These are phyloP conservation scores for Noctua janthina DNA, from an alignment of 2,888 invertebrate species.

Conservation along the genomic window DNA sequence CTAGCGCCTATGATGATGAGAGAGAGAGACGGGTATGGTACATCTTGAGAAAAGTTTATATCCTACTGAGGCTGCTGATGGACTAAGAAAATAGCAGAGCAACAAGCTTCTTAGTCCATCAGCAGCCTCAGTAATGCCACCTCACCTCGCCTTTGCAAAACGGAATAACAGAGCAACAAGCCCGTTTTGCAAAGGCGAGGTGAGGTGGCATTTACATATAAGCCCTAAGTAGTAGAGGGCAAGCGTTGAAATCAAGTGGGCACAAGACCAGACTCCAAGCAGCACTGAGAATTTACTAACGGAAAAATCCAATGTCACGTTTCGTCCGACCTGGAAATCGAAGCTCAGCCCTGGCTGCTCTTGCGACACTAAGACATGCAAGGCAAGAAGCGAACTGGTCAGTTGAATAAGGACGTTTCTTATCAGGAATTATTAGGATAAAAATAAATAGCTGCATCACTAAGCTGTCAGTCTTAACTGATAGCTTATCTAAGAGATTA, in stretches of 20 bases:
- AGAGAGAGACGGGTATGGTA: neutral
- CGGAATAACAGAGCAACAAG: neutral
- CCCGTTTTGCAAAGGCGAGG: neutral
- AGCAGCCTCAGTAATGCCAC: no score
- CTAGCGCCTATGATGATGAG: neutral
- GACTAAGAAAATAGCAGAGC: neutral
- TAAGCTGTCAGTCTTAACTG: slow-evolving; percentile 12
- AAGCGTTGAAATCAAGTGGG: neutral
- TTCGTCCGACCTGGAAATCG: neutral
- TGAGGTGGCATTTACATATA: neutral
- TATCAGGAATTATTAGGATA: slow-evolving; percentile 8
- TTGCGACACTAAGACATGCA: neutral
- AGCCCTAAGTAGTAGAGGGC: neutral
- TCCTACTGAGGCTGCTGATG: neutral
- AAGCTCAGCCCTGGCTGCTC: neutral
- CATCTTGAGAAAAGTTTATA: neutral
- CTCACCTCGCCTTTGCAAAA: no score
- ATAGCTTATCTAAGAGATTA: slow-evolving; percentile 47
- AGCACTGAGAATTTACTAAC: neutral
- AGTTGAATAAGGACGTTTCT: neutral
- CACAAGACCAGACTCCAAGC: neutral
- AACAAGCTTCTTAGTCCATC: no score
- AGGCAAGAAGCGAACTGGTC: neutral
- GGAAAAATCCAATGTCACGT: neutral
- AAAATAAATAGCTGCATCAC: slow-evolving; percentile 5